Conservation (phyloP, 2,113 vertebrate genomes). For the Antechinus stuartii region DNA sequence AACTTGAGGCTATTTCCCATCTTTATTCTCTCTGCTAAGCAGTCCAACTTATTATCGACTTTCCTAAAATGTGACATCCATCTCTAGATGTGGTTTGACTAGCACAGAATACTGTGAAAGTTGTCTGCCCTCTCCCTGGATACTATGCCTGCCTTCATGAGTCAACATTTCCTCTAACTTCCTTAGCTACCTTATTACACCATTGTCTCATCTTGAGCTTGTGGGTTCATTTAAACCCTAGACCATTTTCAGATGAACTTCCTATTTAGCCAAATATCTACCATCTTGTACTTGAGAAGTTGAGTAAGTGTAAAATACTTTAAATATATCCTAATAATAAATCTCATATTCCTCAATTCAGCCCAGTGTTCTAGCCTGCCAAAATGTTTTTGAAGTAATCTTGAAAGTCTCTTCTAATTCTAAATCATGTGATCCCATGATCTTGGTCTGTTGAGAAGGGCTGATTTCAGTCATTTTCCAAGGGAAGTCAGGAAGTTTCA, state of each 20-base stretch:
- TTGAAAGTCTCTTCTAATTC: not conserved
- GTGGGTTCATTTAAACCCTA: not conserved
- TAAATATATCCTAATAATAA: not conserved
- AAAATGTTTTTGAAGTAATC: not conserved
- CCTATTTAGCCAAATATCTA: not conserved
- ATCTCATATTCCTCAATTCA: not conserved
- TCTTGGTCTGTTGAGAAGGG: not conserved
- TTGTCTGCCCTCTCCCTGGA: not conserved
- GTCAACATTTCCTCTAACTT: not conserved
- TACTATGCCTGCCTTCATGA: not conserved
- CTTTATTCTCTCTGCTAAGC: not conserved
- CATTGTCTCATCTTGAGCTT: not conserved
- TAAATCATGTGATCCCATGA: not conserved
- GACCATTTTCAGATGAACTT: not conserved
- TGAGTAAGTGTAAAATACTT: not conserved
- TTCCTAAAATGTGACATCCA: not conserved
- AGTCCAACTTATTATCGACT: not conserved
- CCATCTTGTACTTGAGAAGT: not conserved
- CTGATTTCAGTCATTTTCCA: not conserved
- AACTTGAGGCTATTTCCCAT: not conserved
- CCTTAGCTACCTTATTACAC: not conserved
- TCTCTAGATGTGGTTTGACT: not conserved
- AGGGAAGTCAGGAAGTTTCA: not conserved
- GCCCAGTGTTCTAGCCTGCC: not conserved
- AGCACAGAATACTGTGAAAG: not conserved